Conservation (phyloP, 1,140 invertebrate genomes). For the Cephus cinctus region DNA sequence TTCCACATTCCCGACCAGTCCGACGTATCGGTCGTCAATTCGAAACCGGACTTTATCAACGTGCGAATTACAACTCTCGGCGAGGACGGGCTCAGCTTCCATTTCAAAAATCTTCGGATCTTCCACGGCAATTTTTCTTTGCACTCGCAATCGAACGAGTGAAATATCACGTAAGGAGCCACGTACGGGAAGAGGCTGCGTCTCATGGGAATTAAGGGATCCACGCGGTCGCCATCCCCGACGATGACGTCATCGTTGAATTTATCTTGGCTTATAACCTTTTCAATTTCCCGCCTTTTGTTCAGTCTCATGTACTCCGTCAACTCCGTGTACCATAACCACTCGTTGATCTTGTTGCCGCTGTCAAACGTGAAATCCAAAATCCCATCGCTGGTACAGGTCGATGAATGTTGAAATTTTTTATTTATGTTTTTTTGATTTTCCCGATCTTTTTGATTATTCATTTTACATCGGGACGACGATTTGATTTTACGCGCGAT, state of each 20-base stretch:
- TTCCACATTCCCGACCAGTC: background rate
- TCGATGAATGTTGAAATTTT: background rate
- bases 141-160: conserved; percentile 40
- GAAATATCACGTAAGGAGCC: conserved; percentile 63
- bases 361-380: background rate
- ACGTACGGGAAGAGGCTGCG: conserved; percentile 56
- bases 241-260: background rate
- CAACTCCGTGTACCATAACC: background rate
- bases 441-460: background rate
- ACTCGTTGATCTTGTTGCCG: background rate
- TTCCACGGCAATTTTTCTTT: conserved; percentile 47
- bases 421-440: background rate
- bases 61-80: conserved; percentile 57
- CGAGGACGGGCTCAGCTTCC: conserved; percentile 61
- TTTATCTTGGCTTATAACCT: background rate
- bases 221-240: background rate
- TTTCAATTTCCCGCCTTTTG: no score
- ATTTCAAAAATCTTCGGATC: conserved; percentile 54
- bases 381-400: background rate
- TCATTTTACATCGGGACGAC: no score
- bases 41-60: conserved; percentile 54
- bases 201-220: conserved; percentile 15
- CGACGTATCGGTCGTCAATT: conserved; percentile 36
- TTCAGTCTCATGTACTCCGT: conserved; percentile 3
- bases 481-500: no score